Evolutionary conservation across 2,113 vertebrate species (phyloP), one percentile per base, ranked within the genome.

Genomic region (Menura novaehollandiae): DNA sequence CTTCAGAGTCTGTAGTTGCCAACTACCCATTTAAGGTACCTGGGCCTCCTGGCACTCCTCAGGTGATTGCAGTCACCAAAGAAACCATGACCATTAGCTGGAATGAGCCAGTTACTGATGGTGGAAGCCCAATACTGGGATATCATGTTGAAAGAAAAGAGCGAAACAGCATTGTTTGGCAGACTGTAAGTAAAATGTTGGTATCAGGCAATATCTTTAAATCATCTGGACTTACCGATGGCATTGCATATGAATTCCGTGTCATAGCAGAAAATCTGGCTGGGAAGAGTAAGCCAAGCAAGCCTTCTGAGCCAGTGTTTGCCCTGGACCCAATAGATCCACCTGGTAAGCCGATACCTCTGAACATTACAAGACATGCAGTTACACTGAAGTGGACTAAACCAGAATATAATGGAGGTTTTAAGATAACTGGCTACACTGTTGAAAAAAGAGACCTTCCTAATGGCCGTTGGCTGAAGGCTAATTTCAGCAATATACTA

Each of bases 91-190:
- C 99, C 78, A 98, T 99, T 97, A 99, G 99, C 94, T 99, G 99
- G 99, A 97, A 99, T 94, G 99, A 99, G 81, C 99, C 99, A 79
- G 98, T 99, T 96, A 97, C 96, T 95, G 99, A 99, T 95, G 99
- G 99, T 89, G 99, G 99, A 98, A 99, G 99, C 90, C 99, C 99
- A 89, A 98, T 99, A 80, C 98, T 99, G 88, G 99, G 99, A 60
- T 99, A 99, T 94, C 99, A 99, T 44, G 30, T 99, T 97, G 99
- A 99, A 98, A 99, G 99, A 95, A 99, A 99, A 98, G 99, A 99
- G 95, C 97, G 99, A 94, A 99, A 98, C 71, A 98, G 99, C 93
- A 99, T 99, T 88, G 93, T 99, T 85, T 99, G 99, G 99, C 98
- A 99, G 71, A 99, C 97, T 86, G 98, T 99, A 92, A 99, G 98